These are phyloP conservation scores for Ophion slaviceki DNA, from an alignment of 2,888 invertebrate genomes.

Conservation along the genomic window DNA sequence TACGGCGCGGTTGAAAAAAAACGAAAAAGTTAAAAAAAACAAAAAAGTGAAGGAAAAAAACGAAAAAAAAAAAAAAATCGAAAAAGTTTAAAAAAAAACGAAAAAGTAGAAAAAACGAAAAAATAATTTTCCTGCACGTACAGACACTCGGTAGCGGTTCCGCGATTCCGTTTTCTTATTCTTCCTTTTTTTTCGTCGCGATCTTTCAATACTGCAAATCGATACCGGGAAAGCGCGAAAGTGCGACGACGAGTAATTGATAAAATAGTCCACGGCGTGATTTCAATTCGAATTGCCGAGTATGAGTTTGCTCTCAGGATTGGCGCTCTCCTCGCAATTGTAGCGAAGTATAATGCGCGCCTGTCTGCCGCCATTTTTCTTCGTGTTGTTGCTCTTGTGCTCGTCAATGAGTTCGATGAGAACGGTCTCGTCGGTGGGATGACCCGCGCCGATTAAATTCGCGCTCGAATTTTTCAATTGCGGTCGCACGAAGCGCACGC, in stretches of 20 bases:
- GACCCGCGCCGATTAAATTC: constrained; percentile 45
- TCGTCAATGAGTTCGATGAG: constrained; percentile 61
- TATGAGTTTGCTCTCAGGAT: constrained; percentile 52
- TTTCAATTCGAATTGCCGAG: constrained; percentile 21
- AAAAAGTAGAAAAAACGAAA: too few relatives aligned
- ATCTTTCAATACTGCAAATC: constrained; percentile 35
- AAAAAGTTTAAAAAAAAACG: too few relatives aligned
- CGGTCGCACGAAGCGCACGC: constrained; percentile 54
- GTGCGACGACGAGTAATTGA: too few relatives aligned
- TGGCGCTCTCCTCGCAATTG: constrained; percentile 44
- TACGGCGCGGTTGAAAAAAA: too few relatives aligned
- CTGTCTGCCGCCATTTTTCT: constrained; percentile 39
- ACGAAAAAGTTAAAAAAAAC: too few relatives aligned
- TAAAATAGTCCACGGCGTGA: too few relatives aligned
- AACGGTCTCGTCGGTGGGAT: constrained; percentile 53
- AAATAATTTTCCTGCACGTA: too few relatives aligned
- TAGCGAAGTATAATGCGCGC: constrained; percentile 60
- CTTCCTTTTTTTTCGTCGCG: too few relatives aligned
- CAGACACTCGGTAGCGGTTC: too few relatives aligned
- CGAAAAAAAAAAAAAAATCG: too few relatives aligned
- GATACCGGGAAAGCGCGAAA: not conserved
- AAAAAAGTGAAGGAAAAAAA: too few relatives aligned
- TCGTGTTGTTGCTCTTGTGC: constrained; percentile 53
- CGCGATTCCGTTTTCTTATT: too few relatives aligned
- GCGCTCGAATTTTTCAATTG: constrained; percentile 54